Conservation (phyloP, 37 sponge, comb jelly and placozoan species). For the Chondrosia reniformis region DNA sequence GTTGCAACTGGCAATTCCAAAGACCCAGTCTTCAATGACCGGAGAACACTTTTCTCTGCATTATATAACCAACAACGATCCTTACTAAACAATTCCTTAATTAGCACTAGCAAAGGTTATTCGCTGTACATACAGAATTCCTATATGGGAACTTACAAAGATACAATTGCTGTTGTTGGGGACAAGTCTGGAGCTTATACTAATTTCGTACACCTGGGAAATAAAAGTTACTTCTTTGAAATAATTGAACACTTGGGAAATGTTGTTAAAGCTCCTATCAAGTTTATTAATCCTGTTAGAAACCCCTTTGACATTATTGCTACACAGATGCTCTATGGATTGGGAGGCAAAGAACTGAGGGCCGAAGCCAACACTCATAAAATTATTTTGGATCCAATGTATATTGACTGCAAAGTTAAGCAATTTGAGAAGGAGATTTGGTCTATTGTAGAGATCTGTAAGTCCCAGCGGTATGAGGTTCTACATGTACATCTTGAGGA, state of each 20-base stretch:
- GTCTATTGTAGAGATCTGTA: too few relatives aligned
- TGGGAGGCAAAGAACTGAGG: not conserved
- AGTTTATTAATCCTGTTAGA: slow-evolving; percentile 5
- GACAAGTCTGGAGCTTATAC: slow-evolving; percentile 8
- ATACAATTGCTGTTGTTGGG: not conserved
- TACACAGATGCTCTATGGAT: not conserved
- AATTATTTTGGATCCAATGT: too few relatives aligned
- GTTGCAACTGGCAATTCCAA: not conserved
- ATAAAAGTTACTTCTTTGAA: not conserved
- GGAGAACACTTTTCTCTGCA: not conserved
- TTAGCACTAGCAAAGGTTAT: not conserved
- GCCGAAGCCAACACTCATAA: too few relatives aligned
- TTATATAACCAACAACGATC: not conserved
- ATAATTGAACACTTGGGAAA: not conserved
- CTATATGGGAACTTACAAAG: not conserved
- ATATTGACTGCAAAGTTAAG: too few relatives aligned
- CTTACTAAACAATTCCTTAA: not conserved
- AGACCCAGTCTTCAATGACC: not conserved
- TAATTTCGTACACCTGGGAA: not conserved
- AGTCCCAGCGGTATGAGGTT: too few relatives aligned
- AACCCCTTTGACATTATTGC: slow-evolving; percentile 9
- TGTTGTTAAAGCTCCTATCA: not conserved
- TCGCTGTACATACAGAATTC: not conserved
- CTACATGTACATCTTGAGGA: too few relatives aligned
- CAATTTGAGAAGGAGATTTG: too few relatives aligned